Percentiles rank a stretch among this genome's conserved stretches.
phyloP scores from a whole-genome alignment of 1,140 invertebrate species.

The Anthonomus grandis region DNA sequence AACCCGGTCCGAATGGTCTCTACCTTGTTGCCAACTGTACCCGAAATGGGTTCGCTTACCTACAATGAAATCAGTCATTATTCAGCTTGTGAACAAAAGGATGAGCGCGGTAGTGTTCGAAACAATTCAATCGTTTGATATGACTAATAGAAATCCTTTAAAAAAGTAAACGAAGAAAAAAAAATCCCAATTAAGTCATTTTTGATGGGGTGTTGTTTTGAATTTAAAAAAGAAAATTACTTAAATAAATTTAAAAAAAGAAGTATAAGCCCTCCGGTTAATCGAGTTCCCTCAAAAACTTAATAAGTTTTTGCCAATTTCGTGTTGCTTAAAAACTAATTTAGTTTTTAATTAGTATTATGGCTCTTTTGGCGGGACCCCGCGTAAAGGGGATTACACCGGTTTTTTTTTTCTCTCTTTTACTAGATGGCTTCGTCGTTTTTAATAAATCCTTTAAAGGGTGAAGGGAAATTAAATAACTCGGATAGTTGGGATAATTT shows the following conservation, averaged over 20 bases:
- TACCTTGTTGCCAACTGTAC: no score
- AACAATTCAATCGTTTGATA: no score
- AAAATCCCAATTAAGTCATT: background rate
- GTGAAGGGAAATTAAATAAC: slow-evolving; percentile 20
- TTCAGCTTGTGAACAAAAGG: no score
- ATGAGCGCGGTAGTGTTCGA: no score
- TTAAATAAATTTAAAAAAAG: no score
- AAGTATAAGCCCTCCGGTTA: slow-evolving; percentile 4
- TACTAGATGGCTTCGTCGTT: slow-evolving; percentile 1
- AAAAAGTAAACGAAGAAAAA: background rate
- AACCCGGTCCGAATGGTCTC: no score
- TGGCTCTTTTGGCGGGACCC: slow-evolving; percentile 10
- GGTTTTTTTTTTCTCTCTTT: slow-evolving; percentile 12
- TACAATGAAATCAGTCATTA: no score
- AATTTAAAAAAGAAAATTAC: no score
- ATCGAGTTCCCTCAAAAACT: slow-evolving; percentile 13
- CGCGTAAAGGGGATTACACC: slow-evolving; percentile 12
- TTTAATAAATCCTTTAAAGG: slow-evolving; percentile 17
- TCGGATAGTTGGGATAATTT: slow-evolving; percentile 22
- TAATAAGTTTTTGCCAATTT: slow-evolving; percentile 18
- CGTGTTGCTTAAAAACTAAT: slow-evolving; percentile 19
- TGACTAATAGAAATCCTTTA: no score
- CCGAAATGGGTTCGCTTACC: no score
- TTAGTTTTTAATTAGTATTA: slow-evolving; percentile 26
- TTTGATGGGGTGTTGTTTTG: background rate